Conservation (phyloP, 2,888 invertebrate species). For the Rhaphigaster nebulosa region DNA sequence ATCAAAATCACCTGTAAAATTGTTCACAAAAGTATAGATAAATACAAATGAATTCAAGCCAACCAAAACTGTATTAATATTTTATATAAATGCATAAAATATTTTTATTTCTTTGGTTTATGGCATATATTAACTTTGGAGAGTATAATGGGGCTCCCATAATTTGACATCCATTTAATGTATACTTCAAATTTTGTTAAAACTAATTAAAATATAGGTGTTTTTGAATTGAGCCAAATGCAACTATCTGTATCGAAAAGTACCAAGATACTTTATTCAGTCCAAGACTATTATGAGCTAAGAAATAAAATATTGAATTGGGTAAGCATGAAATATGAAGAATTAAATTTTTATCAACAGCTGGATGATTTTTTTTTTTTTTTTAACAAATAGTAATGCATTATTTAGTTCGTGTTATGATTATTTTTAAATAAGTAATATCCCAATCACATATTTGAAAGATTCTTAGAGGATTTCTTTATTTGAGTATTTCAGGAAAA, state of each 20-base stretch:
- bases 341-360: neutral
- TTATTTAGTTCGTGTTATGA: too few species aligned
- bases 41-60: neutral
- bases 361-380: neutral
- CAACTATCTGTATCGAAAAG: neutral
- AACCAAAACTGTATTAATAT: neutral
- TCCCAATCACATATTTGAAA: too few species aligned
- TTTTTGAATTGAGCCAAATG: too few species aligned
- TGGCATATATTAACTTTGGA: too few species aligned
- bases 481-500: too few species aligned
- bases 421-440: too few species aligned
- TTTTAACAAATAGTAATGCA: neutral
- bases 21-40: constrained; percentile 6
- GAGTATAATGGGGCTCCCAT: neutral
- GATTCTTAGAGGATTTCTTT: too few species aligned
- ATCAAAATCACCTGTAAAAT: constrained; percentile 56
- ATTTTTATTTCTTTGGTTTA: too few species aligned
- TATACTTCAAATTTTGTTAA: neutral
- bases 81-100: neutral
- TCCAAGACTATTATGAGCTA: neutral
- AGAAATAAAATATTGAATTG: neutral
- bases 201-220: neutral
- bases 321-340: neutral
- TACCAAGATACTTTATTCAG: neutral
- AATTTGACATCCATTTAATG: neutral